A percentile compares a stretch with the other conserved stretches of the same genome.
phyloP scores from a whole-genome alignment of 2,113 vertebrate species.

The Lethenteron reissneri region DNA sequence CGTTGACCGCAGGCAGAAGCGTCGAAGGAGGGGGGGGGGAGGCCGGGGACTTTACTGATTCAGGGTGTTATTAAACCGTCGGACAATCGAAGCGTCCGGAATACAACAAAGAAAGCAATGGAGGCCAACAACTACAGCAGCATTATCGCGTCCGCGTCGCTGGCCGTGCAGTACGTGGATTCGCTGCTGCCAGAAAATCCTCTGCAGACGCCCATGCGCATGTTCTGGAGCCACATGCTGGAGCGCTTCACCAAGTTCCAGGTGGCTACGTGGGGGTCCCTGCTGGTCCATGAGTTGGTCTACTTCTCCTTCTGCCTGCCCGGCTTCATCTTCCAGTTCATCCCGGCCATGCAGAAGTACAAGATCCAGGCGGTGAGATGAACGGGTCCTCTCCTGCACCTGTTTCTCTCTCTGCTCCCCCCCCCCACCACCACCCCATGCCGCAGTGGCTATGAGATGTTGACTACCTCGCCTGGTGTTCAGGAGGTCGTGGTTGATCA shows the following conservation, averaged over 20 bases:
- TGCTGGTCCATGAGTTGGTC: slow-evolving; percentile 56
- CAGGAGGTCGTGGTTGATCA: too few relatives aligned
- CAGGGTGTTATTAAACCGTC: too few relatives aligned
- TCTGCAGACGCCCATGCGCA: slow-evolving; percentile 51
- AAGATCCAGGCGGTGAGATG: slow-evolving; percentile 71
- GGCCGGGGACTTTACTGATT: too few relatives aligned
- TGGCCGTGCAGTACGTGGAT: slow-evolving; percentile 68
- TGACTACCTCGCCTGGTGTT: too few relatives aligned
- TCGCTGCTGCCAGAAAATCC: slow-evolving; percentile 61
- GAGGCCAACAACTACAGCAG: slow-evolving; percentile 28
- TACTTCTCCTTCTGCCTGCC: slow-evolving; percentile 73
- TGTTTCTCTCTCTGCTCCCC: neutral
- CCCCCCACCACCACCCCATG: neutral
- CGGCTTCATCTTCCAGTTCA: slow-evolving; percentile 78
- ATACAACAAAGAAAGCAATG: slow-evolving; percentile 20
- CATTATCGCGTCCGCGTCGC: slow-evolving; percentile 52
- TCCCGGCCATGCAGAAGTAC: slow-evolving; percentile 79
- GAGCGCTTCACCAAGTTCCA: slow-evolving; percentile 87
- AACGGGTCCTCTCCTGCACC: neutral
- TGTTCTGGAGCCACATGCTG: slow-evolving; percentile 71
- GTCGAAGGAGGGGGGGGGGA: too few relatives aligned
- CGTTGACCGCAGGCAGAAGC: too few relatives aligned
- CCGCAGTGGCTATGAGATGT: too few relatives aligned
- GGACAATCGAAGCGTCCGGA: too few relatives aligned
- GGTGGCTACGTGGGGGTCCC: slow-evolving; percentile 79